Evolutionary conservation across 2,888 invertebrate genomes (phyloP).

Genomic region (Mylabris sibirica): DNA sequence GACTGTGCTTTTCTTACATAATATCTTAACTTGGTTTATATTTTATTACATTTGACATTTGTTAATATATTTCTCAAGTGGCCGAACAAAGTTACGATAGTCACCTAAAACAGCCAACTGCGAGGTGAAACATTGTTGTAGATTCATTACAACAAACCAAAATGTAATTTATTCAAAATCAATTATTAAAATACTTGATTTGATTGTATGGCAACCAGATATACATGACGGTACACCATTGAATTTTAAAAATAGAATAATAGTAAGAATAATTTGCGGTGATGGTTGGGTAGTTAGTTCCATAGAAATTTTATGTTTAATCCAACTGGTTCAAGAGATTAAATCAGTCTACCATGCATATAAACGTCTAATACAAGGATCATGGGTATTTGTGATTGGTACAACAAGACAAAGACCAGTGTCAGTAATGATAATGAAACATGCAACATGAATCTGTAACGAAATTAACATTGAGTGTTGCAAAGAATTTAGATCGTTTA

Average conservation of each 20-base stretch:
- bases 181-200: constrained; percentile 59
- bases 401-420: constrained; percentile 76
- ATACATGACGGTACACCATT: constrained; percentile 69
- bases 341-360: constrained; percentile 85
- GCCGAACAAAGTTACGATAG: constrained; percentile 60
- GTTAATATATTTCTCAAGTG: too few species aligned
- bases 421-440: constrained; percentile 78
- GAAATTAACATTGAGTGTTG: constrained; percentile 90
- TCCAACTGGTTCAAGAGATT: constrained; percentile 88
- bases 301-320: constrained; percentile 87
- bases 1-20: too few species aligned
- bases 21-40: too few species aligned
- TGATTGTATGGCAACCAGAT: constrained; percentile 58
- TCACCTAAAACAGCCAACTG: too few species aligned
- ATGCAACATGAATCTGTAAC: constrained; percentile 88
- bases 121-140: too few species aligned
- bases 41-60: too few species aligned
- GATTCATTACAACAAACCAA: constrained; percentile 39
- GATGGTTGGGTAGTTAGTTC: constrained; percentile 95
- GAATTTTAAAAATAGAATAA: constrained; percentile 68
- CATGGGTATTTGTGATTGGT: constrained; percentile 77
- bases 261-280: constrained; percentile 82
- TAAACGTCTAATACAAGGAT: constrained; percentile 79
- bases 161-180: constrained; percentile 38
- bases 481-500: constrained; percentile 88